phyloP scores from a whole-genome alignment of 2,888 invertebrate species.

The Cephalotes varians region DNA sequence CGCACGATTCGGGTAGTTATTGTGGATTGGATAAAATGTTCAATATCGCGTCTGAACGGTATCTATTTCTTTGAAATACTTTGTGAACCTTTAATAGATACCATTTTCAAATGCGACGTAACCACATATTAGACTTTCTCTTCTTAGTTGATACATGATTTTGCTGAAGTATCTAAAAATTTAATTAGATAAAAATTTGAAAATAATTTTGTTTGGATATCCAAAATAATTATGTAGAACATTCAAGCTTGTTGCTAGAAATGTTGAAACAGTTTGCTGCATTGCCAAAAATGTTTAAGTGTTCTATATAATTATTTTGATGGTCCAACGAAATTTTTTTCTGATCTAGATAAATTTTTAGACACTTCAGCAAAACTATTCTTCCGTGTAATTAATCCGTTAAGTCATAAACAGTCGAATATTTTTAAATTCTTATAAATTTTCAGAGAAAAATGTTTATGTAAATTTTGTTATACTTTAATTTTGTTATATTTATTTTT shows the following conservation, averaged over 20 bases:
- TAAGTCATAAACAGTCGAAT: not conserved
- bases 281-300: no score
- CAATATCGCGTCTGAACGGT: conserved; percentile 2
- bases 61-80: conserved; percentile 25
- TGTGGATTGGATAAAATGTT: conserved; percentile 39
- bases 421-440: not conserved
- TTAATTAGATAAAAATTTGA: no score
- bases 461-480: not conserved
- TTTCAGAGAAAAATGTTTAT: not conserved
- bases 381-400: not conserved
- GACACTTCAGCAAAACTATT: no score
- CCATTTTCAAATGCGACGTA: not conserved
- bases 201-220: no score
- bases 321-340: no score
- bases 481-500: not conserved
- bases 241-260: no score
- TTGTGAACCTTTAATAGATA: conserved; percentile 15
- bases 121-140: not conserved
- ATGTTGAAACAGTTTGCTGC: no score
- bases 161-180: no score
- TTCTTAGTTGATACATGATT: not conserved
- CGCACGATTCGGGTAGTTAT: conserved; percentile 15
- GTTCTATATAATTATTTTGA: no score
- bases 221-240: no score
- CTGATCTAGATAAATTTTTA: no score